A percentile compares a stretch with the other conserved stretches of the same genome.
Evolutionary conservation across 2,797 vertebrate genomes (phyloP).

Genomic region (Prionace glauca): DNA sequence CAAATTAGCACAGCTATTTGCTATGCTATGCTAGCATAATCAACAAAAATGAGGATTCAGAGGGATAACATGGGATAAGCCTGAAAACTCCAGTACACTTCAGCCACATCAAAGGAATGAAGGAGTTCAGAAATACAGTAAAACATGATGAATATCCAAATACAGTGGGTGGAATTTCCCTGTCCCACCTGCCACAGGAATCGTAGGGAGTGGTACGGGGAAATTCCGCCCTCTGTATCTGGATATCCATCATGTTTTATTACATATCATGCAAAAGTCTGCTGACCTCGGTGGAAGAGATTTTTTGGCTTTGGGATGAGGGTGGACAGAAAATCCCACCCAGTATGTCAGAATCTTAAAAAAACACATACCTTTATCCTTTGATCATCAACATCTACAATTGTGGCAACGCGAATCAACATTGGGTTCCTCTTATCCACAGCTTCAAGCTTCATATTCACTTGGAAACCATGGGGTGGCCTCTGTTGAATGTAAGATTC

Average conservation of each 20-base stretch:
- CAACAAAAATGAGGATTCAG: neutral
- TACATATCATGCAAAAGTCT: too few species aligned
- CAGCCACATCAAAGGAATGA: neutral
- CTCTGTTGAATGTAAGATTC: conserved; percentile 49
- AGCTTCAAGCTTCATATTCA: conserved; percentile 58
- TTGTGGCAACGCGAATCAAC: conserved; percentile 59
- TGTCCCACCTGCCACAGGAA: too few species aligned
- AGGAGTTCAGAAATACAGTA: neutral
- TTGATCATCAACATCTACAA: conserved; percentile 58
- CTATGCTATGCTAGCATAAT: too few species aligned
- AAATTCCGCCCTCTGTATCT: too few species aligned
- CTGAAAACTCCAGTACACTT: neutral
- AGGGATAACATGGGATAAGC: neutral
- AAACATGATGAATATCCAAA: neutral
- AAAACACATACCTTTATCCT: conserved; percentile 56
- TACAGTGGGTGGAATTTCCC: too few species aligned
- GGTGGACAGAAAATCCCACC: too few species aligned
- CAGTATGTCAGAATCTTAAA: neutral
- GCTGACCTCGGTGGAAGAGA: too few species aligned
- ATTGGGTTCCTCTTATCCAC: conserved; percentile 64
- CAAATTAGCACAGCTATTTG: neutral
- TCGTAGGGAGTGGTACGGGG: too few species aligned
- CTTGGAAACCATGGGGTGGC: conserved; percentile 57
- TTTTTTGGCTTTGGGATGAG: too few species aligned
- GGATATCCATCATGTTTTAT: too few species aligned